phyloP scores from a whole-genome alignment of 64 coral and sea anemone genomes.

The Dendronephthya gigantea region DNA sequence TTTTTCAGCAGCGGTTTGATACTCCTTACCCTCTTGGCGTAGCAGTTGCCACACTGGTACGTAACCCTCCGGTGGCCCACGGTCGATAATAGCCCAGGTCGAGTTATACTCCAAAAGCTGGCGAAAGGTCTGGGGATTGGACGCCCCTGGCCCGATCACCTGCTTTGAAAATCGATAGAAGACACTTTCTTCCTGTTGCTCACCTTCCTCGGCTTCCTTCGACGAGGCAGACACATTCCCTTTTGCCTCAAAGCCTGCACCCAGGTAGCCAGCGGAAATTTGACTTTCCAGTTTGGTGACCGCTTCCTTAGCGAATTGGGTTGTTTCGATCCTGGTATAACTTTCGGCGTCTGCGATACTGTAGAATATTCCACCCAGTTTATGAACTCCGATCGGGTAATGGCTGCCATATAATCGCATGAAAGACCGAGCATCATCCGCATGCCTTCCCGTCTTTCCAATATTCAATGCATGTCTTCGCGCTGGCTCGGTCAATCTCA shows the following conservation, averaged over 20 bases:
- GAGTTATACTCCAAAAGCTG: slow-evolving; percentile 35
- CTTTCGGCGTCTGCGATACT: no score
- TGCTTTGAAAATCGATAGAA: slow-evolving; percentile 6
- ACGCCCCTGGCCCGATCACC: slow-evolving; percentile 25
- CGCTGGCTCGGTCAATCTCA: no score
- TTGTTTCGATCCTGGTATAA: no score
- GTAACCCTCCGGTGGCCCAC: background rate
- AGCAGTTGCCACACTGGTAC: slow-evolving; percentile 43
- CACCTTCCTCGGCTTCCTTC: background rate
- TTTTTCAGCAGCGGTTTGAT: background rate
- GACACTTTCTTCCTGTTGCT: background rate
- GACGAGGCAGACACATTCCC: background rate
- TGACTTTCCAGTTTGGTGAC: no score
- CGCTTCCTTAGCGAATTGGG: no score
- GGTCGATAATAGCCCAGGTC: slow-evolving; percentile 38
- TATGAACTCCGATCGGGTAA: no score
- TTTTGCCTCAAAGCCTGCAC: slow-evolving; percentile 13
- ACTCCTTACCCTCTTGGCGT: slow-evolving; percentile 1
- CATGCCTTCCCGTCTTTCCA: no score
- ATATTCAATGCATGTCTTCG: no score
- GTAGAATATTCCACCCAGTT: no score
- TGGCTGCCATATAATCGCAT: no score
- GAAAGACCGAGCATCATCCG: no score
- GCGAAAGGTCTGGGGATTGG: slow-evolving; percentile 22
- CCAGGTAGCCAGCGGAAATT: slow-evolving; percentile 15